Conservation (phyloP, 2,888 invertebrate species). For the Smittia sp. region DNA sequence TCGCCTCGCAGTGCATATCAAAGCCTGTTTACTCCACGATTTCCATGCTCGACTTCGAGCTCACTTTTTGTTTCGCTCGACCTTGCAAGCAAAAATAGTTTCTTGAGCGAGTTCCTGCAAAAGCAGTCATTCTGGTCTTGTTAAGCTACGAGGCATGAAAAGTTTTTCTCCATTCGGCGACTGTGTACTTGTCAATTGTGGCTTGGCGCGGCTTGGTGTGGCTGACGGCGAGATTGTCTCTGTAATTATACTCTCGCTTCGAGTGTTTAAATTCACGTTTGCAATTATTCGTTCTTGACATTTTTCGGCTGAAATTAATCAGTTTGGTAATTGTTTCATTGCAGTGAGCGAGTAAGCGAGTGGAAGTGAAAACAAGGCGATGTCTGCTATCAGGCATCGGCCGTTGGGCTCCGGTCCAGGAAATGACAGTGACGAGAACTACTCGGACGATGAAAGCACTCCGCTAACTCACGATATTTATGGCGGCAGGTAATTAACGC, state of each 20-base stretch:
- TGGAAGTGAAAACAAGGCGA: constrained; percentile 56
- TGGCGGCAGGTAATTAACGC: constrained; percentile 72
- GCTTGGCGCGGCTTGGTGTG: neutral
- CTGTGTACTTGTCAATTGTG: neutral
- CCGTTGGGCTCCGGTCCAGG: constrained; percentile 55
- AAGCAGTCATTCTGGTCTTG: constrained; percentile 40
- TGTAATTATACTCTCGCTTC: neutral
- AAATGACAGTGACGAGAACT: constrained; percentile 68
- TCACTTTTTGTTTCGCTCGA: constrained; percentile 10
- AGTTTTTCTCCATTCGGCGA: neutral
- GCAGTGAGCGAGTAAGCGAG: constrained; percentile 20
- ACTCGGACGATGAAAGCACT: constrained; percentile 83
- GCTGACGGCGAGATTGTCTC: constrained; percentile 15
- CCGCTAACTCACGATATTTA: constrained; percentile 86
- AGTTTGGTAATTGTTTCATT: constrained; percentile 24
- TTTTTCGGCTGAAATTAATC: neutral
- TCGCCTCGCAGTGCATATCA: no score
- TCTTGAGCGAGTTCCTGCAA: constrained; percentile 38
- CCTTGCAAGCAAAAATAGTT: constrained; percentile 31
- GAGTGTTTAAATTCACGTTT: neutral
- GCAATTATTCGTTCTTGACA: neutral
- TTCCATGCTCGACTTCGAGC: neutral
- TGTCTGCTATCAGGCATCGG: constrained; percentile 65
- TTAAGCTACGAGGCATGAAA: constrained; percentile 11
- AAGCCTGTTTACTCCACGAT: constrained; percentile 1